Evolutionary conservation across 2,797 vertebrate genomes (phyloP).

Genomic region (Sternarchorhynchus goeldii): DNA sequence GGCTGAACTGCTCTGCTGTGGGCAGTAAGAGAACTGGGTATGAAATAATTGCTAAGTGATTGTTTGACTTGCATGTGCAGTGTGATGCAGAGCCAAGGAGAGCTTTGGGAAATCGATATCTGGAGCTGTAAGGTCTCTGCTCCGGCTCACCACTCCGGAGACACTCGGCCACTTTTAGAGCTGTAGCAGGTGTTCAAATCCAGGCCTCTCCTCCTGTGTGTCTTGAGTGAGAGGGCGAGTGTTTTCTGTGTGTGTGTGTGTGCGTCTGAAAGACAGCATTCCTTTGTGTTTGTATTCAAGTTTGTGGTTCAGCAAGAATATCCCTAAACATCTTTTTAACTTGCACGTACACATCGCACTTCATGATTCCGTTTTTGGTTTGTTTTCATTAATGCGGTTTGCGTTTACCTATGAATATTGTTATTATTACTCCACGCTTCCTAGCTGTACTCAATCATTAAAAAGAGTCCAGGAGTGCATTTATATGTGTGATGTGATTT

Average conservation of each 20-base stretch:
- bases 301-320: too few relatives aligned
- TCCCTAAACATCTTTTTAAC: too few relatives aligned
- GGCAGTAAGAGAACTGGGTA: conserved; percentile 20
- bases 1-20: background rate
- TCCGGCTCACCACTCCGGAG: conserved; percentile 27
- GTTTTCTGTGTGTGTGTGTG: background rate
- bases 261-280: conserved; percentile 17
- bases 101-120: conserved; percentile 53
- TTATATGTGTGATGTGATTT: background rate
- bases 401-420: background rate
- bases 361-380: background rate
- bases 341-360: too few relatives aligned
- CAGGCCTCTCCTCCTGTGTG: conserved; percentile 2
- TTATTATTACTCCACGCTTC: background rate
- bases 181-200: conserved; percentile 38
- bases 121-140: conserved; percentile 28
- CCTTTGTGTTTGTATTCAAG: too few relatives aligned
- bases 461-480: conserved; percentile 9
- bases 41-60: conserved; percentile 60
- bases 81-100: conserved; percentile 16
- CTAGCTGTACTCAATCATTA: conserved; percentile 38
- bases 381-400: background rate
- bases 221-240: background rate
- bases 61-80: conserved; percentile 59
- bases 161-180: conserved; percentile 27